Base-by-base conservation (phyloP, 2,113 vertebrate species). In the Ceyx cyanopectus region DNA sequence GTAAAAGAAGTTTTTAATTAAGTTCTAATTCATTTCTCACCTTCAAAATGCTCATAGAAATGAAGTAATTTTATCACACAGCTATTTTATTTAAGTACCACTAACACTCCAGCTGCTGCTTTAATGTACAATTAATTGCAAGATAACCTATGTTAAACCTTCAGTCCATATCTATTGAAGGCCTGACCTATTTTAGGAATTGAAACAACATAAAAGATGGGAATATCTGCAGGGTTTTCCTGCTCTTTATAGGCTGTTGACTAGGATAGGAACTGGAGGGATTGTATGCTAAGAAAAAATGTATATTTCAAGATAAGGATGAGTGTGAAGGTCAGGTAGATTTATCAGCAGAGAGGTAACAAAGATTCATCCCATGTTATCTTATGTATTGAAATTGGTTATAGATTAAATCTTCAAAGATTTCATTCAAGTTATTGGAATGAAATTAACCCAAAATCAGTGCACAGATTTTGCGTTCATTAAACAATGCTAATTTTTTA, bases 1-100 rank as follows among this genome's bases (percentile, higher is more conserved):
- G 58, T 81, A 85, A 90, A 94, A 67, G 32, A 75, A 86, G 37
- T 84, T 90, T 87, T 87, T 68, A 90, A 93, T 90, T 20, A 93
- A 67, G 50, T 82, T 87, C 45, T 92, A 67, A 91, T 81, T 87
- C 3, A 88, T 84, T 94, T 74, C 53, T 84, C 62, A 76, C 46
- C 27, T 84, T 94, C 46, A 68, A 88, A 84, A 85, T 53, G 16
- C 27, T 81, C 14, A 50, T 29, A 86, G 63, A 75, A 95, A 93
- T 73, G 30, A 91, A 67, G n/a, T 16, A 27, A 81, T 94, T 94
- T 84, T 62, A 86, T 79, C 80, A 73, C 12, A 48, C 4, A 69
- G 19, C 30, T 81, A 53, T 88, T 86, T 85, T 88, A 67, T 61
- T 85, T 56, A 92, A 90, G 61, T 66, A 90, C 50, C 27, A 37